Conservation (phyloP, 1,140 invertebrate species). For the Cotesia vestalis region DNA sequence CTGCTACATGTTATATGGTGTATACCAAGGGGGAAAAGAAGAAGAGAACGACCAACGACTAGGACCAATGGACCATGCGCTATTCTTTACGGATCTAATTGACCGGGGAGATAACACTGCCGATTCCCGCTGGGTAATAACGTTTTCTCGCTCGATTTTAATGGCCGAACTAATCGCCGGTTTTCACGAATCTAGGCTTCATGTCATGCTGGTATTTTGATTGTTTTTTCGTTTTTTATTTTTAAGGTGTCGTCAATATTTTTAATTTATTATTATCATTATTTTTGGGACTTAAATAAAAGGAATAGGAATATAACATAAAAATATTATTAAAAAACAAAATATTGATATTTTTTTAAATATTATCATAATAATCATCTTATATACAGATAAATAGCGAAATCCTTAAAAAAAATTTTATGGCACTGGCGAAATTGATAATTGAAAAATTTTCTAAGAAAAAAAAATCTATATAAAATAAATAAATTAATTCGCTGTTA, state of each 20-base stretch:
- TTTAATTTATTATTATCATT: too few relatives aligned
- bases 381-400: too few relatives aligned
- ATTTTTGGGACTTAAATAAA: constrained; percentile 1
- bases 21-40: not conserved
- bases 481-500: too few relatives aligned
- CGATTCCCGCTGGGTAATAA: constrained; percentile 55
- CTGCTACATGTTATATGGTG: constrained; percentile 18
- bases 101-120: constrained; percentile 56
- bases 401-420: too few relatives aligned
- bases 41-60: constrained; percentile 28
- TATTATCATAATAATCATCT: too few relatives aligned
- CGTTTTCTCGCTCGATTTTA: constrained; percentile 52
- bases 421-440: too few relatives aligned
- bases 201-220: constrained; percentile 45
- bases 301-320: not conserved
- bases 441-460: too few relatives aligned
- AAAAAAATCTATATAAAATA: too few relatives aligned
- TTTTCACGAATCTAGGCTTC: not conserved
- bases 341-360: constrained; percentile 53
- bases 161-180: constrained; percentile 56
- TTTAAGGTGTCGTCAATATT: too few relatives aligned
- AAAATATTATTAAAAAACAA: constrained; percentile 39
- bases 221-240: too few relatives aligned
- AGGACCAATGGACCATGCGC: constrained; percentile 52
- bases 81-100: constrained; percentile 59